These are phyloP conservation scores for Lumbricus terrestris DNA, from an alignment of 2,888 invertebrate species.

Conservation along the genomic window DNA sequence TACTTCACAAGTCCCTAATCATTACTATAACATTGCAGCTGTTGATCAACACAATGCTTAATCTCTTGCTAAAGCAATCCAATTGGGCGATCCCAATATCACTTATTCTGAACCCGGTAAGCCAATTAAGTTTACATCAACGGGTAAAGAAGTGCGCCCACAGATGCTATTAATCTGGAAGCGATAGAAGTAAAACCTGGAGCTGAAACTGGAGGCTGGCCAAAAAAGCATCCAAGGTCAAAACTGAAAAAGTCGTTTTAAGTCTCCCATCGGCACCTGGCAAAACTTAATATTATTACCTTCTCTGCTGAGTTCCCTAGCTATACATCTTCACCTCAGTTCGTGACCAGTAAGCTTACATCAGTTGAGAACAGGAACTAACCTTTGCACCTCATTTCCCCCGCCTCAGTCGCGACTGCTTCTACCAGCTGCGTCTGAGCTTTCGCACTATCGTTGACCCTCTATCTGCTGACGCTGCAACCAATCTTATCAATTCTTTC, in stretches of 20 bases:
- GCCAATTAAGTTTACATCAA: not conserved
- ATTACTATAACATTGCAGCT: not conserved
- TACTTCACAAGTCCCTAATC: not conserved
- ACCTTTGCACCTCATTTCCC: too few relatives aligned
- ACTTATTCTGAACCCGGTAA: not conserved
- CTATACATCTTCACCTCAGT: too few relatives aligned
- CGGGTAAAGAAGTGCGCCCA: not conserved
- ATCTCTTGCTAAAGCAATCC: not conserved
- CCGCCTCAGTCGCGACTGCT: too few relatives aligned
- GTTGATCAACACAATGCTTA: not conserved
- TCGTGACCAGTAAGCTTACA: too few relatives aligned
- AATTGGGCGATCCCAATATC: not conserved
- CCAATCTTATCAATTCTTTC: too few relatives aligned
- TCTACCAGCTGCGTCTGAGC: too few relatives aligned
- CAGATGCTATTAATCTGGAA: not conserved
- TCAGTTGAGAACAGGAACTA: too few relatives aligned
- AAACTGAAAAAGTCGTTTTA: not conserved
- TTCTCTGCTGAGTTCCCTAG: too few relatives aligned
- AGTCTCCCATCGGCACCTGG: too few relatives aligned
- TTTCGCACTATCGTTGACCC: too few relatives aligned
- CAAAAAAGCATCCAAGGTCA: not conserved
- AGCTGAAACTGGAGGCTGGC: not conserved
- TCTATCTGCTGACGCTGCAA: too few relatives aligned
- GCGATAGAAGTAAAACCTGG: not conserved
- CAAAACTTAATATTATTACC: too few relatives aligned